Evolutionary conservation across 2,888 invertebrate species (phyloP), one percentile per base, ranked within the genome.

Genomic region (Micoletzkya japonica): DNA sequence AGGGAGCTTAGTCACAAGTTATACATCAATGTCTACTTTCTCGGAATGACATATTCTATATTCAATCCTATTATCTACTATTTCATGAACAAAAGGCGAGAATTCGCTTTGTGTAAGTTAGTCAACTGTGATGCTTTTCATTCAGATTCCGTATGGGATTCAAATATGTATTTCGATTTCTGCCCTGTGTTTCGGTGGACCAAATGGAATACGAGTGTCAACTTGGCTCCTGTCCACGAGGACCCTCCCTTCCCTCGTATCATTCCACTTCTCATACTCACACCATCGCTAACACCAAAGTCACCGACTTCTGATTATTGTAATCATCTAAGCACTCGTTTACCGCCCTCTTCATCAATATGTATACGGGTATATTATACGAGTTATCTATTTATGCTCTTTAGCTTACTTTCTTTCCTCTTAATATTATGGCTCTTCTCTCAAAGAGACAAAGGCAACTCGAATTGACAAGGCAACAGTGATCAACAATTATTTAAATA

Each of bases 141-240:
- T 90, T 90, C 17, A 89, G 92, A 71, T 93, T 93, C 85, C 89
- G 92, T 56, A 74, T 83, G 61, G 81, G 86, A 7, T 86, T 86
- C 72, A 80, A 79, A 56, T 83, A 82, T 73, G 85, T 82, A 2
- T 85, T 83, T 72, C 81, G 85, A 3, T 84, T 81, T 78, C 73
- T 85, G 7, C 84, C 84, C 10, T 82, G 77, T 68, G 76, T 85
- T n/a, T 71, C 72, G 4, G 72, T 80, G 44, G 76, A 78, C 44
- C 69, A 73, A 36, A 77, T 73, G 28, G 82, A 83, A 39, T 83
- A 83, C 69, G 70, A 72, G 32, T 6, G 52, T 1, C 68, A 58
- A 20, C 26, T 68, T 24, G 68, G 68, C n/a, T n/a, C n/a, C 1
- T 58, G 26, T 17, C 39, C 59, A 59, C 39, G 59, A 39, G 59